Evolutionary conservation across 2,797 vertebrate genomes (phyloP), one percentile per base, ranked within the genome.

Genomic region (Sebastes dallii): DNA sequence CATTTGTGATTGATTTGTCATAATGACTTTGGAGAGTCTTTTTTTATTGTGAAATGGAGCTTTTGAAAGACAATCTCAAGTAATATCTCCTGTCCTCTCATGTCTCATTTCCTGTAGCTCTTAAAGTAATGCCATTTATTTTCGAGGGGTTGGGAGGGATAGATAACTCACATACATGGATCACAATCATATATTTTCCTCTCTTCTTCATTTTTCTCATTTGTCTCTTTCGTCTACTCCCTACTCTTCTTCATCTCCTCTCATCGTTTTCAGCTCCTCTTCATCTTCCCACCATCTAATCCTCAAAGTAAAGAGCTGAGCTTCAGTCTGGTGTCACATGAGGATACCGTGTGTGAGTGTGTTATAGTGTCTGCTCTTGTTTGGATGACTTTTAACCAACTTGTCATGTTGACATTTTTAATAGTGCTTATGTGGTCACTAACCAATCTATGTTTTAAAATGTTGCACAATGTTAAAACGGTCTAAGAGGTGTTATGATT

Each of bases 11-110:
- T 80, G 29, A 22, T 80, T 82, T 81, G 42, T 72, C 29, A 32
- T 73, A 79, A 76, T 78, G 73, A 68, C 75, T 82, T 75, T 78
- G 59, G 14, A 75, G 46, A 39, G 22, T 22, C 2, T 65, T 60
- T 78, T 64, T 61, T 60, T 78, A 68, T 62, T 68, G 12, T 73
- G 61, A 81, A 55, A 60, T 58, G 9, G 11, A 60, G n/a, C 61
- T 66, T 34, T 73, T 71, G 18, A 72, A 61, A 86, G 73, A 82
- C 55, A 25, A 54, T 42, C 54, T 86, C 14, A 30, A 50, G 60
- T 66, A 22, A 36, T 42, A 60, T 56, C 30, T 68, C 58, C 25
- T 27, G 3, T 46, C 18, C 16, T 65, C 16, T 50, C 46, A 50
- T 52, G 50, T 18, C 34, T 66, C 27, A 65, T 84, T 24, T 81